Evolutionary conservation across 1,140 invertebrate species (phyloP), one percentile per base, ranked within the genome.

Genomic region (Drosophila asahinai): DNA sequence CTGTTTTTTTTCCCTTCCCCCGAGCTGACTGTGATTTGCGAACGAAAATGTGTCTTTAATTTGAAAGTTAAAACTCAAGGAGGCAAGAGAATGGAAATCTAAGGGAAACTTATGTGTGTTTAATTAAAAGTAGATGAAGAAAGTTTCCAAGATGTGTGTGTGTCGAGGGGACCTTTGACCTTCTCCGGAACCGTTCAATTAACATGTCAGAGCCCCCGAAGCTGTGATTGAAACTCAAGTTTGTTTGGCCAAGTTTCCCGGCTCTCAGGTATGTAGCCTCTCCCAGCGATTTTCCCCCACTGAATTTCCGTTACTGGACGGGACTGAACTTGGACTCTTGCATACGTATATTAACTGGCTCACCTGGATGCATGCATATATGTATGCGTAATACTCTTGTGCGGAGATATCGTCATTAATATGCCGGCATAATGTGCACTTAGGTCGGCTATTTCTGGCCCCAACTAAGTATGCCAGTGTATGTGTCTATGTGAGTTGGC

Each of bases 41-140:
- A 67, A 60, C 51, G 48, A 78, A 87, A 87, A 87, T 89, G 84
- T 84, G 86, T 81, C 81, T 87, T 89, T 89, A 87, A 87, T 77
- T 84, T 84, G 74, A 87, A 84, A 84, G 66, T 79, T 64, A 49
- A 66, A 79, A 83, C 63, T 86, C 64, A 58, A 70, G 63, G n/a
- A 48, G 75, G 42, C 72, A 77, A 61, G 25, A 38, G 51, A 38
- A 55, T 42, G 61, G 54, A 62, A 48, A 59, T 70, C 65, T 57
- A 11, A 19, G 19, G 12, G 19, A 22, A 73, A 55, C 67, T 71
- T 71, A 68, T 70, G 47, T 45, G 47, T 60, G 47, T 74, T 72
- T 73, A 74, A 73, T 74, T 74, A 52, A 74, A 74, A 59, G n/a
- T 74, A 61, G 43, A 74, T 49, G 22, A 36, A n/a, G 27, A 73